Percentiles rank a stretch among this genome's conserved stretches.
Conservation (phyloP, 2,888 invertebrate species). For the Melolontha melolontha region DNA sequence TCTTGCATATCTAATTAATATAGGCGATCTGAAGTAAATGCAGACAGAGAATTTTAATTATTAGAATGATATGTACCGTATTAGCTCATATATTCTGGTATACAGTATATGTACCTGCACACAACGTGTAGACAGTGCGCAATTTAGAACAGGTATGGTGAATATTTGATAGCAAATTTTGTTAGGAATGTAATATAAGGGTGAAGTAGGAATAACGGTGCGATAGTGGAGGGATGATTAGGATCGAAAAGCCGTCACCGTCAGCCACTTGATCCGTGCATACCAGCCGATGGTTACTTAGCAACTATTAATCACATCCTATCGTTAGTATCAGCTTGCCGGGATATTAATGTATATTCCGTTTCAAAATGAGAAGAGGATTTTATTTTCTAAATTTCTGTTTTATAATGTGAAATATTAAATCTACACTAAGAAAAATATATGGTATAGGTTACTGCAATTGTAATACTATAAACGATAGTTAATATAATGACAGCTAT, state of each 20-base stretch:
- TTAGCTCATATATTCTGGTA: too few relatives aligned
- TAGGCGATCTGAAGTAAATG: too few relatives aligned
- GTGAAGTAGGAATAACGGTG: conserved; percentile 24
- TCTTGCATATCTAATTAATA: too few relatives aligned
- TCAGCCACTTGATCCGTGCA: conserved; percentile 62
- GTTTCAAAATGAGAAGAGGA: conserved; percentile 16
- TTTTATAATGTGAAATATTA: too few relatives aligned
- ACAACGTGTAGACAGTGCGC: background rate
- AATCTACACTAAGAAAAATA: too few relatives aligned
- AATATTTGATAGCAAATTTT: conserved; percentile 41
- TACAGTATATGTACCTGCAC: background rate
- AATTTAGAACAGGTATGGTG: conserved; percentile 22
- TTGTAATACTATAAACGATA: too few relatives aligned
- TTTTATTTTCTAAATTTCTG: background rate
- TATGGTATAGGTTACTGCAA: too few relatives aligned
- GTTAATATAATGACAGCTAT: too few relatives aligned
- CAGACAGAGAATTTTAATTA: too few relatives aligned
- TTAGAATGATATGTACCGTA: too few relatives aligned
- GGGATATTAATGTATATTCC: conserved; percentile 47
- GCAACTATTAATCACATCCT: conserved; percentile 66
- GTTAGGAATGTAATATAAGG: conserved; percentile 57
- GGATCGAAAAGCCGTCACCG: conserved; percentile 45
- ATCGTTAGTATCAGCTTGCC: conserved; percentile 62
- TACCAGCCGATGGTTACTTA: conserved; percentile 61
- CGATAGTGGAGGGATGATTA: conserved; percentile 43